phyloP scores from a whole-genome alignment of 2,888 invertebrate genomes.

The Drosophila anomalata region DNA sequence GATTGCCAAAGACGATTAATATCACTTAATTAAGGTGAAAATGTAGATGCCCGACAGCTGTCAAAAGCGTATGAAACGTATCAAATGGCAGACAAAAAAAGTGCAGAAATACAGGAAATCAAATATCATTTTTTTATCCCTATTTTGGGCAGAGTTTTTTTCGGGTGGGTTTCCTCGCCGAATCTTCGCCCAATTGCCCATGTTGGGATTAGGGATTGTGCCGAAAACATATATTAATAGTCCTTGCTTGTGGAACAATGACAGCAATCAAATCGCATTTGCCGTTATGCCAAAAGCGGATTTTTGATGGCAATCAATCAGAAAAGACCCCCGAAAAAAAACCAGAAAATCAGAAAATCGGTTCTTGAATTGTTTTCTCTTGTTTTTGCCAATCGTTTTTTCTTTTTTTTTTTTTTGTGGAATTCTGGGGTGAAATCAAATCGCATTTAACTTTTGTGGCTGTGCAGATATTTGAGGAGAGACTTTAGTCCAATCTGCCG shows the following conservation, averaged over 20 bases:
- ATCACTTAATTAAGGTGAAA: slow-evolving; percentile 80
- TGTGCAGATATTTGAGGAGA: slow-evolving; percentile 33
- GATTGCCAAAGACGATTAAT: slow-evolving; percentile 64
- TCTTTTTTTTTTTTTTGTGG: slow-evolving; percentile 10
- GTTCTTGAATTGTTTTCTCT: slow-evolving; percentile 45
- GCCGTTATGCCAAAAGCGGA: slow-evolving; percentile 74
- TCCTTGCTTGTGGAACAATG: slow-evolving; percentile 43
- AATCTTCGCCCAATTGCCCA: slow-evolving; percentile 67
- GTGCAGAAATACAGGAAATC: slow-evolving; percentile 38
- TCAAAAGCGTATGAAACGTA: slow-evolving; percentile 59
- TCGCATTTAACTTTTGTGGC: slow-evolving; percentile 78
- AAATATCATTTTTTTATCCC: slow-evolving; percentile 53
- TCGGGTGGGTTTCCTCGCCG: slow-evolving; percentile 29
- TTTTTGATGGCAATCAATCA: slow-evolving; percentile 80
- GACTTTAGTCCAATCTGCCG: slow-evolving; percentile 42
- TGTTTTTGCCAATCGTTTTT: slow-evolving; percentile 35
- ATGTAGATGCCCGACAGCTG: slow-evolving; percentile 73
- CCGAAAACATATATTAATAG: slow-evolving; percentile 77
- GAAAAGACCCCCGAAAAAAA: slow-evolving; percentile 53
- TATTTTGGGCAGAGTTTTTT: slow-evolving; percentile 28
- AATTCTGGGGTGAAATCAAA: slow-evolving; percentile 66
- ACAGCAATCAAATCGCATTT: slow-evolving; percentile 74
- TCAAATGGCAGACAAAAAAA: slow-evolving; percentile 57
- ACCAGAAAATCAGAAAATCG: slow-evolving; percentile 23
- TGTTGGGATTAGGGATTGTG: slow-evolving; percentile 62